phyloP scores from a whole-genome alignment of 2,113 vertebrate species.

The Thermophis baileyi region DNA sequence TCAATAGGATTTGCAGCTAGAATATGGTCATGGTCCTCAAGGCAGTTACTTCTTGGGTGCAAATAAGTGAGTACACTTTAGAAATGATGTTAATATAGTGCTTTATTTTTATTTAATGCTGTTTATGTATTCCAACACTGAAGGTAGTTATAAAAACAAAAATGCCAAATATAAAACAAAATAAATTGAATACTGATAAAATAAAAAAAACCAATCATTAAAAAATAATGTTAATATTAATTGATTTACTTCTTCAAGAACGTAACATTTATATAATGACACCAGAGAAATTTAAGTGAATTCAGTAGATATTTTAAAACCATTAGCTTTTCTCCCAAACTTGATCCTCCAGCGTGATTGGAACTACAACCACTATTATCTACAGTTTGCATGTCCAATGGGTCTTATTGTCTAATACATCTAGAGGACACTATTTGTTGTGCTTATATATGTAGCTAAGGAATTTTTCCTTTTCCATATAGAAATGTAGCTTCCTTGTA shows the following conservation, averaged over 20 bases:
- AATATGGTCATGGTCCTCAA: constrained; percentile 84
- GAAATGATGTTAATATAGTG: neutral
- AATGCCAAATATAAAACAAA: neutral
- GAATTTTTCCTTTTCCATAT: neutral
- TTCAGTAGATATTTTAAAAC: neutral
- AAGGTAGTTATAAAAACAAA: neutral
- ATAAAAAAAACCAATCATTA: neutral
- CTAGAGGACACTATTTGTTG: neutral
- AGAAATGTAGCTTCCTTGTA: neutral
- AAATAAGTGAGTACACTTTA: constrained; percentile 86
- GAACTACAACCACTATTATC: neutral
- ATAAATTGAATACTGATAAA: neutral
- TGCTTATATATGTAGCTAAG: neutral
- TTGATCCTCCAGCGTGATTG: neutral
- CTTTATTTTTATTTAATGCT: neutral
- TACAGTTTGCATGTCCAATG: neutral
- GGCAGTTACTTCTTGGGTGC: constrained; percentile 83
- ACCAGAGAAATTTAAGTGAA: neutral
- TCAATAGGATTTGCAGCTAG: constrained; percentile 87
- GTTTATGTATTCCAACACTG: neutral
- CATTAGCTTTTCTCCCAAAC: neutral
- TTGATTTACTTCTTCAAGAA: neutral
- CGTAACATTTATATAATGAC: constrained; percentile 20
- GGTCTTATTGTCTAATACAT: neutral
- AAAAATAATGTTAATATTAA: neutral